Conservation (phyloP, 2,888 invertebrate genomes). For the Cordilura impudica region DNA sequence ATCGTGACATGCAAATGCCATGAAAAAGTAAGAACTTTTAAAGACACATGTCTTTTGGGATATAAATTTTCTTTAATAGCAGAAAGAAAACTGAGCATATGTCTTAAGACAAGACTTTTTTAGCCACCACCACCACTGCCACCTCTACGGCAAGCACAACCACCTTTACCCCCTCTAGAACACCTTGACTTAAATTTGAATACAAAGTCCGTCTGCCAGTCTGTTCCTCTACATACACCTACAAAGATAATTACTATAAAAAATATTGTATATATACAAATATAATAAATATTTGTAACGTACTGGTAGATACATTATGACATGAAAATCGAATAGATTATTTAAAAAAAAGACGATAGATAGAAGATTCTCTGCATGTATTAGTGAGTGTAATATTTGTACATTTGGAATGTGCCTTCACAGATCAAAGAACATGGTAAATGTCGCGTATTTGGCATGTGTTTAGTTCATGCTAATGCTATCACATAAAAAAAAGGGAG, state of each 20-base stretch:
- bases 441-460: constrained; percentile 63
- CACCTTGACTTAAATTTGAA: constrained; percentile 52
- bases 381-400: not conserved
- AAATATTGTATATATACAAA: constrained; percentile 12
- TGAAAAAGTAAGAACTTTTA: constrained; percentile 8
- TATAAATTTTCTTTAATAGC: not conserved
- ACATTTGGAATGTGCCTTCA: constrained; percentile 75
- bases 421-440: constrained; percentile 73
- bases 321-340: not conserved
- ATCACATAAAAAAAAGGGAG: constrained; percentile 7
- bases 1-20: constrained; percentile 29
- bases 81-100: constrained; percentile 53
- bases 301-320: not conserved
- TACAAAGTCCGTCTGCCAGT: constrained; percentile 7
- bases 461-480: constrained; percentile 42
- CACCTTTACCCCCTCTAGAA: constrained; percentile 17
- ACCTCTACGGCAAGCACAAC: constrained; percentile 8
- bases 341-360: not conserved
- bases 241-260: constrained; percentile 31
- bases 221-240: constrained; percentile 28
- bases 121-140: constrained; percentile 24
- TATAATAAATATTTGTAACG: constrained; percentile 63
- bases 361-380: not conserved
- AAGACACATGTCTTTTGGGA: constrained; percentile 45
- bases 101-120: constrained; percentile 47